Evolutionary conservation across 1,140 invertebrate genomes (phyloP), one percentile per base, ranked within the genome.

Genomic region (Eumeta japonica): DNA sequence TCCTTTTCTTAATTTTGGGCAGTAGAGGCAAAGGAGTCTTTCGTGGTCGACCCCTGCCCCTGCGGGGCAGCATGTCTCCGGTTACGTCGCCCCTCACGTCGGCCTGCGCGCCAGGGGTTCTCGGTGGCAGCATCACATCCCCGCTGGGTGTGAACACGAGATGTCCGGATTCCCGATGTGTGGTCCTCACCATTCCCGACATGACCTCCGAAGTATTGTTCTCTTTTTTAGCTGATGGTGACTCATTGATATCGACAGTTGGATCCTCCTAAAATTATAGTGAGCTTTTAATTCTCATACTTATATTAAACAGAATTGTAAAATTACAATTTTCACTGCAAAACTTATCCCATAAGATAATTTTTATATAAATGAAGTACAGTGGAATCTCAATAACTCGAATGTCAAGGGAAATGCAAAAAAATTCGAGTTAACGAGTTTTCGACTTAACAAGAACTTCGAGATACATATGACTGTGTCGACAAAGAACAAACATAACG

Each of bases 111-210:
- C 43, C 0, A 55, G 32, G 44, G 16, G 39, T 4, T 10, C 55
- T 20, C 0, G 67, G 71, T 1, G 70, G 62, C 24, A 73, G 53
- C 65, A 74, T 66, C 28, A 74, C 73, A 49, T 75, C 71, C 1
- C 71, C 71, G 45, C 2, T 24, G n/a, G 67, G 45, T 0, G 73
- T 75, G 53, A 76, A 75, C 41, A 76, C 72, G 0, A 76, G 46
- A 35, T 74, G 71, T 5, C 67, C 65, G 7, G 68, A 62, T 46
- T 76, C 74, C 10, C 67, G 59, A 43, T 76, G 71, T 0, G 70
- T 73, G 12, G 63, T 70, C 10, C 67, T 60, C 5, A 76, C 74
- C 70, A 75, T 75, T 13, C 74, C 74, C 0, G 70, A 70, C 55
- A 75, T 68, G 15, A 75, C 58, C 28, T 67, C 65, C 0, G 67